These are phyloP conservation scores for Pseudomyrmex flavicornis DNA, from an alignment of 1,140 invertebrate species.

Conservation along the genomic window DNA sequence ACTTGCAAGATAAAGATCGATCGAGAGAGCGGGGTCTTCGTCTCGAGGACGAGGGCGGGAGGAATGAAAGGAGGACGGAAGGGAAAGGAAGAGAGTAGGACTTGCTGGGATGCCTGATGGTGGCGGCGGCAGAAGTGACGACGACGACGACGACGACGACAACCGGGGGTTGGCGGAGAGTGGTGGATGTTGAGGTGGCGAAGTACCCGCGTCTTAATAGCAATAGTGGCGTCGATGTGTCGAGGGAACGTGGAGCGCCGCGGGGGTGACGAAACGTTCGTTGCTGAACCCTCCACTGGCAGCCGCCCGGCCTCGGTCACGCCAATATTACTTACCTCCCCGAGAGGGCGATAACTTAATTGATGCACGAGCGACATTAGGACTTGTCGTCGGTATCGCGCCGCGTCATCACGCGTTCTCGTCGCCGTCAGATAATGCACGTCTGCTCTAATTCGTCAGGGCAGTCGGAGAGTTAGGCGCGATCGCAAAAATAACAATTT, in stretches of 20 bases:
- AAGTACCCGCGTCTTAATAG: slow-evolving; percentile 77
- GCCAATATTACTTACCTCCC: slow-evolving; percentile 76
- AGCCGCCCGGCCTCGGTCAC: slow-evolving; percentile 70
- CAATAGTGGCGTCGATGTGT: slow-evolving; percentile 62
- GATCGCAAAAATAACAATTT: slow-evolving; percentile 17
- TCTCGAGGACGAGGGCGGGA: slow-evolving; percentile 21
- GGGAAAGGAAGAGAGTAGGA: slow-evolving; percentile 22
- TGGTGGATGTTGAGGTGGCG: slow-evolving; percentile 68
- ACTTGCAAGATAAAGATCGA: slow-evolving; percentile 78
- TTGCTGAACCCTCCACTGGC: slow-evolving; percentile 54
- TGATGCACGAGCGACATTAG: slow-evolving; percentile 73
- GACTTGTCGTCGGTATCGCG: slow-evolving; percentile 65
- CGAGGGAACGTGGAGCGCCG: slow-evolving; percentile 47
- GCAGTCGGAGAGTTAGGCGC: slow-evolving; percentile 1
- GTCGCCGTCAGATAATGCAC: slow-evolving; percentile 41
- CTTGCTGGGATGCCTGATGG: slow-evolving; percentile 52
- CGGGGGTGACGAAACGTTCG: not conserved
- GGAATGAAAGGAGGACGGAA: slow-evolving; percentile 12
- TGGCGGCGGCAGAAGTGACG: slow-evolving; percentile 42
- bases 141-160: slow-evolving; percentile 31
- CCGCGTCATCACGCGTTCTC: slow-evolving; percentile 41
- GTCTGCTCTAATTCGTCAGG: slow-evolving; percentile 32
- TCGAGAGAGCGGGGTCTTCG: slow-evolving; percentile 52
- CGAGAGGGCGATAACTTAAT: slow-evolving; percentile 77
- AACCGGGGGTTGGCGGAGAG: not conserved